phyloP scores from a whole-genome alignment of 2,797 vertebrate species.

The Chiroxiphia lanceolata region DNA sequence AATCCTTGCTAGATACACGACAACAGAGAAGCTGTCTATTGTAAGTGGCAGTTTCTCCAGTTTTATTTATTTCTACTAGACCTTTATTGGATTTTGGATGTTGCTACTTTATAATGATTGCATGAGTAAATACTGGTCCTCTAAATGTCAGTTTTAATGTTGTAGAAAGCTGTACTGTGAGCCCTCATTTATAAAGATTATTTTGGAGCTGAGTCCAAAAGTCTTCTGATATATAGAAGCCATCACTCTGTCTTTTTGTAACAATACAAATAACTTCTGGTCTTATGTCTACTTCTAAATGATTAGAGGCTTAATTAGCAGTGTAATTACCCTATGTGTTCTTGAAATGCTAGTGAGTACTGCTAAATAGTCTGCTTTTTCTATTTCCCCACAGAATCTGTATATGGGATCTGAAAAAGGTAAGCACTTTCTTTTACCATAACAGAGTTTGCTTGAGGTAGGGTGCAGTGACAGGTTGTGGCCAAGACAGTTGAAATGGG shows the following conservation, averaged over 20 bases:
- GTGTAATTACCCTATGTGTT: background rate
- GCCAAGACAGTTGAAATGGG: background rate
- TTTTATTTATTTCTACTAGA: background rate
- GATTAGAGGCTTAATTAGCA: background rate
- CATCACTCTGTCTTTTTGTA: background rate
- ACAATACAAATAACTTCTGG: background rate
- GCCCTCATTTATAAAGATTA: background rate
- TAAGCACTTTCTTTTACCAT: slow-evolving; percentile 64
- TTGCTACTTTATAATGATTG: background rate
- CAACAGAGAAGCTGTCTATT: slow-evolving; percentile 95
- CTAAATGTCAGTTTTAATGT: background rate
- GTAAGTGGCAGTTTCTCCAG: slow-evolving; percentile 76
- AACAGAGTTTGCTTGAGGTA: background rate
- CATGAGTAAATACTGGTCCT: background rate
- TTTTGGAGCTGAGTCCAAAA: background rate
- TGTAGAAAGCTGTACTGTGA: background rate
- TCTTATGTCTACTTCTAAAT: background rate
- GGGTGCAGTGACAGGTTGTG: background rate
- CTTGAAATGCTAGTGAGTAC: background rate
- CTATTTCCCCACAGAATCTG: slow-evolving; percentile 83
- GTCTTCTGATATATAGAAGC: background rate
- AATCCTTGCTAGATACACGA: slow-evolving; percentile 93
- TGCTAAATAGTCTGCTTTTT: slow-evolving; percentile 28
- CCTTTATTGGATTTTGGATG: background rate
- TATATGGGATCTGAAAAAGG: slow-evolving; percentile 95